A percentile compares a stretch with the other conserved stretches of the same genome.
Conservation (phyloP, 2,797 vertebrate species). For the Acipenser transmontanus region DNA sequence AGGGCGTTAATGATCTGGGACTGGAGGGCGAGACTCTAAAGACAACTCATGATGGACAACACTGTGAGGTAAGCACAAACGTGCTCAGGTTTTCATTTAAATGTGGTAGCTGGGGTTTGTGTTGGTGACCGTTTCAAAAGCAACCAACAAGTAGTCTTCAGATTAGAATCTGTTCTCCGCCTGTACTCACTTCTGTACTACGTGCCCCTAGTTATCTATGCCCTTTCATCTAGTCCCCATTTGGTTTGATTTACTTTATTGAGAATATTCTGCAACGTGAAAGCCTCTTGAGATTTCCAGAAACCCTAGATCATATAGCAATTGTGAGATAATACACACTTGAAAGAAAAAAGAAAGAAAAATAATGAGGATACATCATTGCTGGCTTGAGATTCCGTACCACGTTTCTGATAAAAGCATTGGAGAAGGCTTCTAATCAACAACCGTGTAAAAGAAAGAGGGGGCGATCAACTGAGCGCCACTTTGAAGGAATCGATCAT, state of each 20-base stretch:
- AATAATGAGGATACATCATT: too few relatives aligned
- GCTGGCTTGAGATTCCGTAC: too few relatives aligned
- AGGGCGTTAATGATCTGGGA: too few relatives aligned
- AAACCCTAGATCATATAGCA: neutral
- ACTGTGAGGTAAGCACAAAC: too few relatives aligned
- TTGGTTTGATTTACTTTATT: neutral
- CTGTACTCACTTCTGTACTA: too few relatives aligned
- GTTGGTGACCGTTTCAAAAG: too few relatives aligned
- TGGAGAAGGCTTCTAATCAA: slow-evolving; percentile 11
- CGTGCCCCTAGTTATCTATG: neutral
- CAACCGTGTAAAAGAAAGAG: slow-evolving; percentile 1
- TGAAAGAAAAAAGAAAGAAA: neutral
- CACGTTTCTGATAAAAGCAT: neutral
- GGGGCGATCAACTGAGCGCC: slow-evolving; percentile 6
- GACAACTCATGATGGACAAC: too few relatives aligned
- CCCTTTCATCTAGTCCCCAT: slow-evolving; percentile 5
- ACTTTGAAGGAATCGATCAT: slow-evolving; percentile 10
- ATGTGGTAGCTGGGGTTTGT: too few relatives aligned
- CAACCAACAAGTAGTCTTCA: too few relatives aligned
- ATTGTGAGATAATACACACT: neutral
- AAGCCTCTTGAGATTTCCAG: neutral
- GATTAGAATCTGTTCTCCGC: too few relatives aligned
- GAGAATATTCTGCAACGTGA: neutral
- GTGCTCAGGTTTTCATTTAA: too few relatives aligned
- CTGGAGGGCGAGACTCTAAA: too few relatives aligned